A percentile compares a stretch with the other conserved stretches of the same genome.
Conservation (phyloP, 1,140 invertebrate genomes). For the Apis florea region DNA sequence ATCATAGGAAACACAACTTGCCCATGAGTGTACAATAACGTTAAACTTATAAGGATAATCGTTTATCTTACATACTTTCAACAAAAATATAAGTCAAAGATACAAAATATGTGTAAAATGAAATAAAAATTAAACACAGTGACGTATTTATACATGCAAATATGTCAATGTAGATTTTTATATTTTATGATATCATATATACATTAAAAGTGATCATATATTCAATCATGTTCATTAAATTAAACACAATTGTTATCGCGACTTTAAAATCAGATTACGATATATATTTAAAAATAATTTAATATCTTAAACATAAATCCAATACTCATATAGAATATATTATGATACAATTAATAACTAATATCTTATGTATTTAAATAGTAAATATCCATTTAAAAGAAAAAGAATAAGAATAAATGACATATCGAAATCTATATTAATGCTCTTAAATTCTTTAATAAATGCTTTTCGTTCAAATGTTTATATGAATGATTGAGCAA, state of each 20-base stretch:
- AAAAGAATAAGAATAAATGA: neutral
- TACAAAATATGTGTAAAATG: conserved; percentile 44
- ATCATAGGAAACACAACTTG: conserved; percentile 71
- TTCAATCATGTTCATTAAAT: conserved; percentile 16
- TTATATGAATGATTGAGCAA: conserved; percentile 17
- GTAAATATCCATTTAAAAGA: conserved; percentile 13
- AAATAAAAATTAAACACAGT: conserved; percentile 65
- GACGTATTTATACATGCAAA: conserved; percentile 58
- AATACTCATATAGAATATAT: conserved; percentile 1
- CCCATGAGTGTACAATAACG: conserved; percentile 57
- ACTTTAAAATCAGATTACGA: conserved; percentile 30
- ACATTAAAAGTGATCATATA: conserved; percentile 10
- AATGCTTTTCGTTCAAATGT: conserved; percentile 13
- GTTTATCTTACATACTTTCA: conserved; percentile 78
- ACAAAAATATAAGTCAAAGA: conserved; percentile 64
- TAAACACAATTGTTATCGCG: conserved; percentile 14
- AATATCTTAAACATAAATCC: conserved; percentile 11
- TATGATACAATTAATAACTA: conserved; percentile 10
- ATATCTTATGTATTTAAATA: neutral
- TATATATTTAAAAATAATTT: conserved; percentile 12
- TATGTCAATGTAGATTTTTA: conserved; percentile 22
- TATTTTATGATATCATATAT: conserved; percentile 19
- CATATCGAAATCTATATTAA: conserved; percentile 18
- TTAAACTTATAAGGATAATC: conserved; percentile 69
- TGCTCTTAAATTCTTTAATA: conserved; percentile 11